Evolutionary conservation across 64 coral and sea anemone species (phyloP).

Genomic region (Actinia equina): DNA sequence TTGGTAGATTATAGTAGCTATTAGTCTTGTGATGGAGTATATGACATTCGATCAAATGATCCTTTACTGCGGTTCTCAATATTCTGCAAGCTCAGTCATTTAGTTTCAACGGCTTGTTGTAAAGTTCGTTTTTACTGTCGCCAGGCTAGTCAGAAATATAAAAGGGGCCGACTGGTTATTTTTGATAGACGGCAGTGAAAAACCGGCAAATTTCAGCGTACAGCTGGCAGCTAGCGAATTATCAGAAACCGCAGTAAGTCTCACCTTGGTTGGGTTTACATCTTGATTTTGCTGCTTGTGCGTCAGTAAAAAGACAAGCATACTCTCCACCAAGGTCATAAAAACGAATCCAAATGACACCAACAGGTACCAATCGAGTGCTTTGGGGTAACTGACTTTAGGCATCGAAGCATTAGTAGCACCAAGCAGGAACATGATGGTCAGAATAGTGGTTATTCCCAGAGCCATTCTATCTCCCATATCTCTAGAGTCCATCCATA

Average conservation of each 20-base stretch:
- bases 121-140: too few relatives aligned
- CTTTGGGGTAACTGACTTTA: constrained; percentile 88
- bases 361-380: constrained; percentile 81
- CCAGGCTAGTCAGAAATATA: too few relatives aligned
- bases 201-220: too few relatives aligned
- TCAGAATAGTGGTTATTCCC: constrained; percentile 84
- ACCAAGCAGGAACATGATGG: constrained; percentile 80
- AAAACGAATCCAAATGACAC: constrained; percentile 73
- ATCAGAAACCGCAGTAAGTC: not conserved
- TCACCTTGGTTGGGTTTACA: not conserved
- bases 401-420: constrained; percentile 49
- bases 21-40: too few relatives aligned
- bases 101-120: too few relatives aligned
- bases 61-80: too few relatives aligned
- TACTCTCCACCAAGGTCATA: constrained; percentile 72
- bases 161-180: too few relatives aligned
- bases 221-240: too few relatives aligned
- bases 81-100: too few relatives aligned
- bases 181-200: too few relatives aligned
- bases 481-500: constrained; percentile 84
- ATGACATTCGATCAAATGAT: too few relatives aligned
- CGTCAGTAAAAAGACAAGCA: constrained; percentile 54
- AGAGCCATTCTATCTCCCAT: constrained; percentile 77
- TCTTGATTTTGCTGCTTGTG: not conserved
- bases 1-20: too few relatives aligned